phyloP scores from a whole-genome alignment of 2,888 invertebrate species.

The Blastobasis adustella region DNA sequence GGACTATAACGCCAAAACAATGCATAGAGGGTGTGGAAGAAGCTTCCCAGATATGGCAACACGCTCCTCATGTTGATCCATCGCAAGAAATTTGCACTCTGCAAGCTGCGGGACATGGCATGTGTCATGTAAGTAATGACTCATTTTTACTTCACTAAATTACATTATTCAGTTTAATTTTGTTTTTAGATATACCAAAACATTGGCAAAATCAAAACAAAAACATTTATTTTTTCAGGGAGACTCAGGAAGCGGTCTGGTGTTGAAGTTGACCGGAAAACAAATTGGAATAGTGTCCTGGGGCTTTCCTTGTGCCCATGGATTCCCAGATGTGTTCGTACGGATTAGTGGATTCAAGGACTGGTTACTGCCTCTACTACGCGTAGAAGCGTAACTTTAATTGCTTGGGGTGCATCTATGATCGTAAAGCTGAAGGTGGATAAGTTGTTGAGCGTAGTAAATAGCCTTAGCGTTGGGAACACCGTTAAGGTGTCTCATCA shows the following conservation, averaged over 20 bases:
- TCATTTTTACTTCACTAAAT: background rate
- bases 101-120: constrained; percentile 12
- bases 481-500: no score
- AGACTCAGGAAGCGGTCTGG: constrained; percentile 46
- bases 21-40: no score
- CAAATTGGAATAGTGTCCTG: constrained; percentile 51
- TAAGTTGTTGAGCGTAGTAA: no score
- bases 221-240: constrained; percentile 25
- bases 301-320: constrained; percentile 49
- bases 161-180: background rate
- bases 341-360: constrained; percentile 27
- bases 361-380: constrained; percentile 19
- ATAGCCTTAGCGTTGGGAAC: no score
- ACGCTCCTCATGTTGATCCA: constrained; percentile 8
- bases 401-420: no score
- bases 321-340: constrained; percentile 45
- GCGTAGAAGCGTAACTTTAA: no score
- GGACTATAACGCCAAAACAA: no score
- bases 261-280: constrained; percentile 14
- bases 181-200: background rate
- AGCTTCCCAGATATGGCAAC: no score
- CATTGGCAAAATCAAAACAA: background rate
- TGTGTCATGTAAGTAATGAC: constrained; percentile 14
- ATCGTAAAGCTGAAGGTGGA: background rate
- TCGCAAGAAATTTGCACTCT: constrained; percentile 17